These are phyloP conservation scores for Melikaiella ostensackeni DNA, from an alignment of 2,888 invertebrate species.

Conservation along the genomic window DNA sequence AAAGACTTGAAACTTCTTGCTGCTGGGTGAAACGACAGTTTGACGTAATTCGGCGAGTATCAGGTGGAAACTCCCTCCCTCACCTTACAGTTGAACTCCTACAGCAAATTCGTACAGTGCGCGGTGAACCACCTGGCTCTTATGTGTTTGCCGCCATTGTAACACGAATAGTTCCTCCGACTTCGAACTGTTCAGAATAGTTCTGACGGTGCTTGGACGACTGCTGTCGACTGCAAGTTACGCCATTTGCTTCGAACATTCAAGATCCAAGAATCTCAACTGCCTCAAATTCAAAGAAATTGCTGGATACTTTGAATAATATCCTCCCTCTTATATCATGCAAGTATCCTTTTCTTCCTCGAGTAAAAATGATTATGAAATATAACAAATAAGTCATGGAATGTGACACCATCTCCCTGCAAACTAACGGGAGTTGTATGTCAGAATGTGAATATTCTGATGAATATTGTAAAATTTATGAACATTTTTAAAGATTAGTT, in stretches of 20 bases:
- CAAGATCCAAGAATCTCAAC: not conserved
- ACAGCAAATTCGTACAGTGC: conserved; percentile 52
- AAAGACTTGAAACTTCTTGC: conserved; percentile 53
- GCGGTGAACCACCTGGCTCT: conserved; percentile 63
- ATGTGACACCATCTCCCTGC: not conserved
- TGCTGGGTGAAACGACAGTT: conserved; percentile 67
- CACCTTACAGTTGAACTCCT: conserved; percentile 32
- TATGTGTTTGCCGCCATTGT: conserved; percentile 59
- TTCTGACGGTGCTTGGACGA: conserved; percentile 60
- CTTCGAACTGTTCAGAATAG: conserved; percentile 62
- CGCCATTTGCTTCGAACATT: not conserved
- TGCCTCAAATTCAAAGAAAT: not conserved
- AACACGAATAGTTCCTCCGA: conserved; percentile 62
- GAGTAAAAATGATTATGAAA: no score
- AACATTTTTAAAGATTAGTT: not conserved
- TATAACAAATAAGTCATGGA: no score
- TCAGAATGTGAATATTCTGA: no score
- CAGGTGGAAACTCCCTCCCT: conserved; percentile 55
- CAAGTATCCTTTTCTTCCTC: not conserved
- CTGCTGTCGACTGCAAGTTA: conserved; percentile 12
- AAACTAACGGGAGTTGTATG: no score
- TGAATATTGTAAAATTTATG: not conserved
- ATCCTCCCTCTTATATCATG: not conserved
- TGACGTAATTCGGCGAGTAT: conserved; percentile 69
- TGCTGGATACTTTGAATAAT: not conserved